These are phyloP conservation scores for Actenoides hombroni DNA, from an alignment of 2,113 vertebrate species.

Conservation along the genomic window DNA sequence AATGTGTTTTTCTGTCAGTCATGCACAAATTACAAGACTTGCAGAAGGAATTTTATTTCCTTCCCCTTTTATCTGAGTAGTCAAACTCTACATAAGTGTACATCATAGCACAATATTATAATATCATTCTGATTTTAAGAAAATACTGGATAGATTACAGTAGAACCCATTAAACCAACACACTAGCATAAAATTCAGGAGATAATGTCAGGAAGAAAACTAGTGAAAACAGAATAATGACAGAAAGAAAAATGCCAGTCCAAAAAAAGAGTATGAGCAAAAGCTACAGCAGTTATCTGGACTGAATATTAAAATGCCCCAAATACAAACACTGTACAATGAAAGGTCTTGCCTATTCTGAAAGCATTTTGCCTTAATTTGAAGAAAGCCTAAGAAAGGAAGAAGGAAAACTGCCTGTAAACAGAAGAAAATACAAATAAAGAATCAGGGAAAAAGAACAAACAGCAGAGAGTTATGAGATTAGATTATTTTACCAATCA, in stretches of 20 bases:
- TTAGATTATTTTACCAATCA: not conserved
- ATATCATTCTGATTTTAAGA: not conserved
- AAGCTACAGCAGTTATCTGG: not conserved
- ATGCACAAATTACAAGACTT: not conserved
- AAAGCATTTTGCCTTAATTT: not conserved
- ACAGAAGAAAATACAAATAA: not conserved
- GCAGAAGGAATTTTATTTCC: not conserved
- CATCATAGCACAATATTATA: not conserved
- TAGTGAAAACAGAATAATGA: not conserved
- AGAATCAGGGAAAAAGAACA: not conserved
- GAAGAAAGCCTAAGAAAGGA: not conserved
- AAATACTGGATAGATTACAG: not conserved
- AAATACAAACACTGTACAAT: not conserved
- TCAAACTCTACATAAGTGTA: not conserved
- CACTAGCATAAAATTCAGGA: not conserved
- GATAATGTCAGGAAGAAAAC: not conserved
- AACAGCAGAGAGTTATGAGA: not conserved
- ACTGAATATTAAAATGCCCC: not conserved
- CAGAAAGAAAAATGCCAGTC: not conserved
- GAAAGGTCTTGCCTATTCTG: not conserved
- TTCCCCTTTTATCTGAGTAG: not conserved
- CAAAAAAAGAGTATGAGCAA: not conserved
- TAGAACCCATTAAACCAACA: not conserved
- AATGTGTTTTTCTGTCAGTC: not conserved
- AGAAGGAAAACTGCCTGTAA: not conserved